Base-by-base conservation (phyloP, 2,888 invertebrate genomes). In the Lacanobia oleracea region DNA sequence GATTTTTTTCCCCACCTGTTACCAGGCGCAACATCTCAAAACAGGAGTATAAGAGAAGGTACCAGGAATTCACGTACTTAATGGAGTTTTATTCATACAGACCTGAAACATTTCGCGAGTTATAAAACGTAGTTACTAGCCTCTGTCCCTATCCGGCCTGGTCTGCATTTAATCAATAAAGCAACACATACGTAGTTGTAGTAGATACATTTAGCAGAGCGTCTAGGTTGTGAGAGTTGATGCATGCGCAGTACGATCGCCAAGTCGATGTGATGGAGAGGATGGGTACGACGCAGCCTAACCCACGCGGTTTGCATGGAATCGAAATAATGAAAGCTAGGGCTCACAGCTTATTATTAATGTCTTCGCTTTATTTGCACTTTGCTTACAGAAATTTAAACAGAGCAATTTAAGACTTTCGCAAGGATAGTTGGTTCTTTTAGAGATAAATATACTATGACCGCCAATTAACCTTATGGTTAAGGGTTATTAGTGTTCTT, bases 201-300 rank as follows among this genome's bases (percentile, higher is more conserved):
- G 43, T 48, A n/a, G 37, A 18, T 57, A 48, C 21, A 78, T 59
- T 40, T 21, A 40, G 61, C 56, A 10, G 4, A 12, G 16, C 21
- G 40, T 53, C 57, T 70, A 71, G 45, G 6, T 43, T 75, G 23
- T 14, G 21, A 54, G n/a, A 72, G 51, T 79, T 63, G 37, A 76
- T 72, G 79, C 79, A 76, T 79, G 79, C 72, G 64, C 75, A 72
- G 72, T 56, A 79, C 45, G 23, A 48, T 73, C 51, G 37, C 45
- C 7, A 40, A 64, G 43, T 59, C 59, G 33, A 60, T 70, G n/a
- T 27, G 14, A 45, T 45, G 54, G 27, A 33, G 43, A 61, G 18
- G 63, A 48, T 33, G 43, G 54, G 21, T 12, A 37, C 33, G 21
- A 53, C 48, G 50, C 37, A 65, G 14, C 12, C 33, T 27, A n/a